These are phyloP conservation scores for Druceiella hillmani DNA, from an alignment of 2,888 invertebrate genomes.

Conservation along the genomic window DNA sequence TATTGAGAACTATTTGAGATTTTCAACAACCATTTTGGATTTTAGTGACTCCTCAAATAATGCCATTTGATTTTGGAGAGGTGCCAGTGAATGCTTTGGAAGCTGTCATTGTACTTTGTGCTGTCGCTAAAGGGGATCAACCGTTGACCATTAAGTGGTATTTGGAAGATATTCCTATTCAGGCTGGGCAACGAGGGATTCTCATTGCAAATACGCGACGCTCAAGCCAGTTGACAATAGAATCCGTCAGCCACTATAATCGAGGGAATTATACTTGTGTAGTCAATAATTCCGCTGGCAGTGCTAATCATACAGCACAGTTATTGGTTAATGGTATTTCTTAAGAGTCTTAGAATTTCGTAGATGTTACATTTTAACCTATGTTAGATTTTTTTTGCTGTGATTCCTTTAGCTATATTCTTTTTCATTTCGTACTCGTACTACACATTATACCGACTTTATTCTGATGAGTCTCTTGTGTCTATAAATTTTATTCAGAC, in stretches of 20 bases:
- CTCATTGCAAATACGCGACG: slow-evolving; percentile 28
- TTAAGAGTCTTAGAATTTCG: too few relatives aligned
- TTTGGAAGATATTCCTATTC: slow-evolving; percentile 26
- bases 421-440: too few relatives aligned
- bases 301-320: slow-evolving; percentile 32
- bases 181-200: slow-evolving; percentile 37
- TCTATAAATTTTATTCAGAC: too few relatives aligned
- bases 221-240: slow-evolving; percentile 42
- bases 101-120: slow-evolving; percentile 37
- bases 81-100: slow-evolving; percentile 41
- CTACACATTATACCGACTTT: too few relatives aligned
- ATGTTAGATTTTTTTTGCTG: too few relatives aligned
- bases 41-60: slow-evolving; percentile 46
- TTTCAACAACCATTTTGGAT: too few relatives aligned
- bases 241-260: slow-evolving; percentile 39
- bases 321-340: slow-evolving; percentile 29
- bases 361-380: too few relatives aligned
- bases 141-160: slow-evolving; percentile 50
- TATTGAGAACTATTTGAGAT: slow-evolving; percentile 9
- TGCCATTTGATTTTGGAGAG: slow-evolving; percentile 40
- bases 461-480: too few relatives aligned
- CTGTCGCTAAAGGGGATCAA: slow-evolving; percentile 44
- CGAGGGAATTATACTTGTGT: slow-evolving; percentile 42
- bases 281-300: slow-evolving; percentile 36
- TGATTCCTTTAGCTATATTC: too few relatives aligned